phyloP scores from a whole-genome alignment of 2,888 invertebrate species.

The Lasius fuliginosus region DNA sequence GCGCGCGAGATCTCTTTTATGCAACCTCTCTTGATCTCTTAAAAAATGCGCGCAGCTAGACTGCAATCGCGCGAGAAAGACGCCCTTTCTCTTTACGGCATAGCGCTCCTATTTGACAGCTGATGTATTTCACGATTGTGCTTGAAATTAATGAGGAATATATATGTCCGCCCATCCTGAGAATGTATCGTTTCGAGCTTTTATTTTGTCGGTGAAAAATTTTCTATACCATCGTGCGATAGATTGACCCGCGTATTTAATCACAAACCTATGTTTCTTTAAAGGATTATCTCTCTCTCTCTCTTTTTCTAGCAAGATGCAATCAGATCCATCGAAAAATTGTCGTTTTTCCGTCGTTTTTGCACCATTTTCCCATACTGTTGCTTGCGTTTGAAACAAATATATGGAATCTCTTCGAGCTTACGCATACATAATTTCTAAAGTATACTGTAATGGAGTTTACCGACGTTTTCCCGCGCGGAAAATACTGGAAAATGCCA shows the following conservation, averaged over 20 bases:
- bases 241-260: conserved; percentile 30
- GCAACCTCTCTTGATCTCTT: neutral
- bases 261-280: conserved; percentile 32
- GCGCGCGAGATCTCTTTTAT: neutral
- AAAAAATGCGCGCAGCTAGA: conserved; percentile 5
- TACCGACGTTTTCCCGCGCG: neutral
- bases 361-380: neutral
- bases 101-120: neutral
- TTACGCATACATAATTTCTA: conserved; percentile 38
- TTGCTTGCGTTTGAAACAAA: neutral
- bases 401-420: neutral
- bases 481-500: conserved; percentile 19
- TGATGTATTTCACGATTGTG: neutral
- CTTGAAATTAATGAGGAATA: conserved; percentile 29
- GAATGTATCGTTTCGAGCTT: neutral
- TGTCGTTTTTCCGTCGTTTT: neutral
- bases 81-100: neutral
- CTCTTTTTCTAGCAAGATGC: conserved; percentile 25
- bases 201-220: neutral
- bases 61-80: neutral
- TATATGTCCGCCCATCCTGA: too few relatives aligned
- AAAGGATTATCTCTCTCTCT: neutral
- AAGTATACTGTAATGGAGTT: conserved; percentile 26
- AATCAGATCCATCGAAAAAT: conserved; percentile 9
- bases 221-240: conserved; percentile 22